These are phyloP conservation scores for Drosophila ironensis DNA, from an alignment of 1,140 invertebrate genomes.

Conservation along the genomic window DNA sequence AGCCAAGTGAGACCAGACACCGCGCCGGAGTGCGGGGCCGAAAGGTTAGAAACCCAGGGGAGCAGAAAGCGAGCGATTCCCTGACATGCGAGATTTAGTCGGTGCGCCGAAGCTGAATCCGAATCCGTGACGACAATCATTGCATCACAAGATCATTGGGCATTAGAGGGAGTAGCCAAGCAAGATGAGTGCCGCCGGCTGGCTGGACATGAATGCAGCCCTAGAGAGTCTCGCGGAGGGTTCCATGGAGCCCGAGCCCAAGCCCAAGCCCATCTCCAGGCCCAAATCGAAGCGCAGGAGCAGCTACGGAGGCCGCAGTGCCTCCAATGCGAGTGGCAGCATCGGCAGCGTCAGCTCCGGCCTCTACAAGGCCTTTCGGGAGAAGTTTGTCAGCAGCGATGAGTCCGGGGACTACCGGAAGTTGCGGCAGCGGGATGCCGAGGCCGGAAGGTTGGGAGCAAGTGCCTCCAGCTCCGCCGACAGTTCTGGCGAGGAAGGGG, in stretches of 20 bases:
- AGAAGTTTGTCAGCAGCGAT: constrained; percentile 47
- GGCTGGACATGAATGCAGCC: constrained; percentile 56
- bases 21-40: background rate
- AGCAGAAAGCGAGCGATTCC: constrained; percentile 62
- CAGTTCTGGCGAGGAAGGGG: constrained; percentile 34
- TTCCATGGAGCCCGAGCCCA: constrained; percentile 6
- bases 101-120: constrained; percentile 5
- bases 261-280: background rate
- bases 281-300: constrained; percentile 18
- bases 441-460: constrained; percentile 10
- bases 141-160: constrained; percentile 53
- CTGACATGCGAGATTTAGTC: constrained; percentile 48
- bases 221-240: constrained; percentile 17
- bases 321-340: constrained; percentile 34
- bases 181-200: constrained; percentile 60
- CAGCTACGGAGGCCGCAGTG: constrained; percentile 37
- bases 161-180: constrained; percentile 41
- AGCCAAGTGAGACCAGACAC: constrained; percentile 35
- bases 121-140: constrained; percentile 40
- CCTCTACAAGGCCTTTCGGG: constrained; percentile 58
- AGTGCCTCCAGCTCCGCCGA: constrained; percentile 21
- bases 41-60: constrained; percentile 49
- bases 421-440: constrained; percentile 51
- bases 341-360: constrained; percentile 57
- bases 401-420: constrained; percentile 42